These are phyloP conservation scores for Lota lota DNA, from an alignment of 2,113 vertebrate species.

Conservation along the genomic window DNA sequence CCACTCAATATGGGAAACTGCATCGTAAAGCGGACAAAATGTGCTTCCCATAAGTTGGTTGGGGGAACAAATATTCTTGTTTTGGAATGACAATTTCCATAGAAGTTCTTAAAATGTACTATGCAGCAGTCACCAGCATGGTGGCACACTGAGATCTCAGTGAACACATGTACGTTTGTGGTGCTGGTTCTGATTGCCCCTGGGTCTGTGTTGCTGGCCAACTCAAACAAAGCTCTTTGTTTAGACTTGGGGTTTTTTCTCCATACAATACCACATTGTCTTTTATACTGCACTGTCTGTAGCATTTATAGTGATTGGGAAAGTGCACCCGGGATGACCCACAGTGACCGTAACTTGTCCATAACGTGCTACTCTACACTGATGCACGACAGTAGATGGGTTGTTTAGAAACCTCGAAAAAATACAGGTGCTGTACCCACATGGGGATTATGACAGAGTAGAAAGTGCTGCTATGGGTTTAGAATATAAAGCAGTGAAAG, in stretches of 20 bases:
- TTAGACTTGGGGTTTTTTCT: constrained; percentile 21
- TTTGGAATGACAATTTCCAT: not conserved
- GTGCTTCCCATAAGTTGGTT: not conserved
- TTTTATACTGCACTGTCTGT: constrained; percentile 18
- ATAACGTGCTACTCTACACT: no score
- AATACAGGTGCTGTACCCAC: no score
- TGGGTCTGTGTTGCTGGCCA: constrained; percentile 30
- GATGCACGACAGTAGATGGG: no score
- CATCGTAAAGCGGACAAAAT: constrained; percentile 6
- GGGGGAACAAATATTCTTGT: not conserved
- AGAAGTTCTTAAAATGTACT: constrained; percentile 3
- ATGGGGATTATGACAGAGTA: no score
- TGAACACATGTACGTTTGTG: not conserved
- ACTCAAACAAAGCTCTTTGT: constrained; percentile 55
- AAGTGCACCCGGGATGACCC: no score
- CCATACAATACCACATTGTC: constrained; percentile 61
- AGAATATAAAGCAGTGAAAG: no score
- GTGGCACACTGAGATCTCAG: not conserved
- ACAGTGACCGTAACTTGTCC: no score
- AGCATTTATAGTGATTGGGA: no score
- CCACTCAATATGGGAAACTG: not conserved
- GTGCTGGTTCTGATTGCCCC: constrained; percentile 59
- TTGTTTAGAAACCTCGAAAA: no score
- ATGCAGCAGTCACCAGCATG: constrained; percentile 1
- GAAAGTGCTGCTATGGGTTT: no score